Evolutionary conservation across 2,888 invertebrate species (phyloP).

Genomic region (Agonopterix heracliana): DNA sequence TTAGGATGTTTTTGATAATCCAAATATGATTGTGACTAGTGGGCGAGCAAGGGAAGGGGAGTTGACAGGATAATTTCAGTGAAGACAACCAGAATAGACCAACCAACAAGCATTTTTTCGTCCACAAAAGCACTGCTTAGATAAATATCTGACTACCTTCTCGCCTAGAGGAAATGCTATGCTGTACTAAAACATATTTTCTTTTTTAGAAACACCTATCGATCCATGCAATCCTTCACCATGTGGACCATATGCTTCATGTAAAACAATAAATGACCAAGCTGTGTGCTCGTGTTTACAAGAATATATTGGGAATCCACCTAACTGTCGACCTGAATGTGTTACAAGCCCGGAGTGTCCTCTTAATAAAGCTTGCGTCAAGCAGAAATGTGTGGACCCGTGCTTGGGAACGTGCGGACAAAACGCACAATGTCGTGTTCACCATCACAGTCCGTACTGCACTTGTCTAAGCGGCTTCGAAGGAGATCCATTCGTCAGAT

Average conservation of each 20-base stretch:
- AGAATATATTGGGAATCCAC: conserved; percentile 83
- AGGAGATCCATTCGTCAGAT: conserved; percentile 83
- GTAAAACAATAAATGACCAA: conserved; percentile 77
- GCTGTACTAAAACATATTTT: no score
- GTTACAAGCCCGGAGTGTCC: conserved; percentile 86
- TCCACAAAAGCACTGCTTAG: no score
- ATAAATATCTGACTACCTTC: no score
- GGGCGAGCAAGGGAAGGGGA: no score
- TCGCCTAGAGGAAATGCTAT: no score
- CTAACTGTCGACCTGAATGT: conserved; percentile 87
- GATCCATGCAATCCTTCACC: conserved; percentile 86
- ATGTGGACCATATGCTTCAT: conserved; percentile 86
- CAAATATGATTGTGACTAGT: no score
- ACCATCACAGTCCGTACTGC: conserved; percentile 82
- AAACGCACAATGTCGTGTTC: conserved; percentile 82
- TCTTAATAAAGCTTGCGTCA: conserved; percentile 84
- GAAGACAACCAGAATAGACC: no score
- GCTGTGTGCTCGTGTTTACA: conserved; percentile 83
- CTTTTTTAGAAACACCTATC: conserved; percentile 45
- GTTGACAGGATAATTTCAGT: no score
- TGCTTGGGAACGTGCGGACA: conserved; percentile 84
- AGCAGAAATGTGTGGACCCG: conserved; percentile 87
- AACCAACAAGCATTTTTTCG: no score
- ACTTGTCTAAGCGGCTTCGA: conserved; percentile 83
- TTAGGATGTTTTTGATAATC: no score